phyloP scores from a whole-genome alignment of 1,140 invertebrate species.

The Stenopsyche tienmushanensis region DNA sequence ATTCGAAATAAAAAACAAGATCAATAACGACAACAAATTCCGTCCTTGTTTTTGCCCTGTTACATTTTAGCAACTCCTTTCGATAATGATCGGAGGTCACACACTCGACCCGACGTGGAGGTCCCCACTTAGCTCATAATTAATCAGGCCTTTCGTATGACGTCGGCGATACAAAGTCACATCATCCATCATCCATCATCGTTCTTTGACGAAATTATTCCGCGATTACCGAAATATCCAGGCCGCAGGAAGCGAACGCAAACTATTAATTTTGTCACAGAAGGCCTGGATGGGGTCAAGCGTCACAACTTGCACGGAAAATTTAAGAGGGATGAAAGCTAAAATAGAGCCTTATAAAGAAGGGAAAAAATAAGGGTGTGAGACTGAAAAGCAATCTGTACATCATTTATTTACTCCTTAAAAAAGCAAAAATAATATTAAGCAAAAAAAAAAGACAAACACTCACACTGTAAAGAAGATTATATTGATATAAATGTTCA shows the following conservation, averaged over 20 bases:
- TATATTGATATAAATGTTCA: too few species aligned
- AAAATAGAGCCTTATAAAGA: too few species aligned
- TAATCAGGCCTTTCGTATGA: background rate
- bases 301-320: background rate
- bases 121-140: background rate
- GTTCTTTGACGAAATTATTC: slow-evolving; percentile 8
- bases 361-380: too few species aligned
- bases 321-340: too few species aligned
- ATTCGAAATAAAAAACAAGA: too few species aligned
- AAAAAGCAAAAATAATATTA: too few species aligned
- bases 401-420: too few species aligned
- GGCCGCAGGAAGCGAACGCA: background rate
- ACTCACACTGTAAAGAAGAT: too few species aligned
- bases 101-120: background rate
- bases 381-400: too few species aligned
- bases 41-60: background rate
- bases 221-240: slow-evolving; percentile 3
- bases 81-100: background rate
- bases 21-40: too few species aligned
- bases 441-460: too few species aligned
- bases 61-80: background rate
- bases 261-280: slow-evolving; percentile 9
- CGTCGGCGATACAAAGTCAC: slow-evolving; percentile 2
- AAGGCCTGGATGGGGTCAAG: background rate
- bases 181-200: slow-evolving; percentile 6